Percentiles rank a stretch among this genome's conserved stretches.
Evolutionary conservation across 2,113 vertebrate species (phyloP).

Genomic region (Gymnorhina tibicen): DNA sequence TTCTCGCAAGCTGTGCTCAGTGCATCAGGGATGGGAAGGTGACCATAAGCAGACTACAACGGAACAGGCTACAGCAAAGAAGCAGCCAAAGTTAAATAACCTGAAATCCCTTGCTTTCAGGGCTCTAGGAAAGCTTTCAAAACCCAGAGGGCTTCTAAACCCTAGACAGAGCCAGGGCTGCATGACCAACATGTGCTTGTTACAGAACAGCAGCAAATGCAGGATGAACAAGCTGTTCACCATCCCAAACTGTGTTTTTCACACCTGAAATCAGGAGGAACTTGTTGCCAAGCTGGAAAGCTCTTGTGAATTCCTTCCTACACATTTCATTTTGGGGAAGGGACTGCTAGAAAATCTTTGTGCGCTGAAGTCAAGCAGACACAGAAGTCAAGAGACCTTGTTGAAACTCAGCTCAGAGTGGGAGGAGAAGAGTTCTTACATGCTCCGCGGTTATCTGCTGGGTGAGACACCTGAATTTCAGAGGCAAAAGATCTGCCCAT

Average conservation of each 20-base stretch:
- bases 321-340: accelerated
- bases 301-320: not conserved
- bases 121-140: not conserved
- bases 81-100: not conserved
- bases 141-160: not conserved
- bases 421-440: not conserved
- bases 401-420: not conserved
- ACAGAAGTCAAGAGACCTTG: not conserved
- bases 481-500: not conserved
- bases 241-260: not conserved
- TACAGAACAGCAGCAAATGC: not conserved
- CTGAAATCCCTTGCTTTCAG: not conserved
- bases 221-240: not conserved
- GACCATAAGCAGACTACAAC: not conserved
- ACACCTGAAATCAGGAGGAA: not conserved
- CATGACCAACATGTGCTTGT: not conserved
- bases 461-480: not conserved
- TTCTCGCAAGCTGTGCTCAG: not conserved
- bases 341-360: not conserved
- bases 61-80: not conserved
- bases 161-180: not conserved
- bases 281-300: not conserved
- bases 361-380: not conserved
- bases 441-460: not conserved
- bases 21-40: not conserved